Evolutionary conservation across 2,888 invertebrate species (phyloP).

Genomic region (Notocelia uddmanniana): DNA sequence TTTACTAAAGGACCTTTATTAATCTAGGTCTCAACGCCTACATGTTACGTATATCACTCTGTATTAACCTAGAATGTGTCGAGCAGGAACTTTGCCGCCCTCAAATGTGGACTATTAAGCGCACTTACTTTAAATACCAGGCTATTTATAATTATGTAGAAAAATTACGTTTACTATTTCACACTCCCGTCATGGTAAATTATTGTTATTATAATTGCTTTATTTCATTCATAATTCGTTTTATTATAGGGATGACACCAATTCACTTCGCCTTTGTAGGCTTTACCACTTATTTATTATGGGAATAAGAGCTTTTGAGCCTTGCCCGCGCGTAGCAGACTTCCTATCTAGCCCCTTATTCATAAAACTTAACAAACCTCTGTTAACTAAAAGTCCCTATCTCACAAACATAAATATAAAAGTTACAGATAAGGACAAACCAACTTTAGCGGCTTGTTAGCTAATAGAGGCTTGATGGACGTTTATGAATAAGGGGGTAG

Average conservation of each 20-base stretch:
- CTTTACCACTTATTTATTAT: no score
- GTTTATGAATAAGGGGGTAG: no score
- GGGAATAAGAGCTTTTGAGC: no score
- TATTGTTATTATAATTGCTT: constrained; percentile 18
- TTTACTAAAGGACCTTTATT: not conserved
- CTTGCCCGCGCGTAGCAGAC: no score
- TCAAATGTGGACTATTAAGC: constrained; percentile 24
- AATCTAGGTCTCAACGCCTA: not conserved
- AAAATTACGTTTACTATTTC: not conserved
- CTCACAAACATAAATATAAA: no score
- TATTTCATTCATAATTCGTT: not conserved
- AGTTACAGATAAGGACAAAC: no score
- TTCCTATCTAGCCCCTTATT: no score
- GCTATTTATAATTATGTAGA: constrained; percentile 12
- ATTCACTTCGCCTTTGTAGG: not conserved
- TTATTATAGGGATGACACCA: not conserved
- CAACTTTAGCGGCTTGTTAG: no score
- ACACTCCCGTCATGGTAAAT: not conserved
- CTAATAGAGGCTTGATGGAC: no score
- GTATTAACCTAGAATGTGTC: constrained; percentile 34
- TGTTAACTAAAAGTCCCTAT: no score
- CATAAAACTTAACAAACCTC: no score
- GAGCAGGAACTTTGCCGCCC: constrained; percentile 30
- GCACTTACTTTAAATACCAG: constrained; percentile 24
- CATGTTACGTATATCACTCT: not conserved